Conservation (phyloP, 2,113 vertebrate genomes). For the Rattus norvegicus region DNA sequence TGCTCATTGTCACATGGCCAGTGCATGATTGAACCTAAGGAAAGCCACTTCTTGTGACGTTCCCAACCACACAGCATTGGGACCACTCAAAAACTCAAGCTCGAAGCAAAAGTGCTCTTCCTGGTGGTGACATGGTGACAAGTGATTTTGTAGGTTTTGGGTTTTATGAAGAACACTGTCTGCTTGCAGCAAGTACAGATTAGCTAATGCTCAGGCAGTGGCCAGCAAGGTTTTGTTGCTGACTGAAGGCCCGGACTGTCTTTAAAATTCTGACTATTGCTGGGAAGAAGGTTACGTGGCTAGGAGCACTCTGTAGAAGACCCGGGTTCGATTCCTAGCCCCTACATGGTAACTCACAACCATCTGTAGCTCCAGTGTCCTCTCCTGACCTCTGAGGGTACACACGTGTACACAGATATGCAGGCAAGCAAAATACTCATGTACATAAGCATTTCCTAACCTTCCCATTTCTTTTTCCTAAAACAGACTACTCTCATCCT, state of each 20-base stretch:
- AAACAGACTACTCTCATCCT: not conserved
- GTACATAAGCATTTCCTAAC: conserved; percentile 40
- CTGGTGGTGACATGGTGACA: conserved; percentile 45
- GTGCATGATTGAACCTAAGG: not conserved
- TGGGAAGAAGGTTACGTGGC: not conserved
- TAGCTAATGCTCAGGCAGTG: not conserved
- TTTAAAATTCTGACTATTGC: conserved; percentile 44
- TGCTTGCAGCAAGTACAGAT: conserved; percentile 42
- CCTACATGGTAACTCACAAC: not conserved
- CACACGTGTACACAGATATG: not conserved
- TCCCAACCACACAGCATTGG: not conserved
- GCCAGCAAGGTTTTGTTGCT: not conserved
- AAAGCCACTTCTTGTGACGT: not conserved
- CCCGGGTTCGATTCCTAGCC: not conserved
- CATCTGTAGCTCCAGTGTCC: not conserved
- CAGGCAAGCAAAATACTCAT: not conserved
- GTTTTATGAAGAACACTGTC: conserved; percentile 41
- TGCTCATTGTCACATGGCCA: not conserved
- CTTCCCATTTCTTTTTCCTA: not conserved
- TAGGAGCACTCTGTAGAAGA: not conserved
- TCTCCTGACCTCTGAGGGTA: not conserved
- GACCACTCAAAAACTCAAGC: not conserved
- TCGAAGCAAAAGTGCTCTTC: not conserved
- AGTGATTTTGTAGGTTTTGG: conserved; percentile 27
- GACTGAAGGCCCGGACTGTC: conserved; percentile 41